Percentiles rank a stretch among this genome's conserved stretches.
Conservation (phyloP, 2,113 vertebrate genomes). For the Jacana jacana region DNA sequence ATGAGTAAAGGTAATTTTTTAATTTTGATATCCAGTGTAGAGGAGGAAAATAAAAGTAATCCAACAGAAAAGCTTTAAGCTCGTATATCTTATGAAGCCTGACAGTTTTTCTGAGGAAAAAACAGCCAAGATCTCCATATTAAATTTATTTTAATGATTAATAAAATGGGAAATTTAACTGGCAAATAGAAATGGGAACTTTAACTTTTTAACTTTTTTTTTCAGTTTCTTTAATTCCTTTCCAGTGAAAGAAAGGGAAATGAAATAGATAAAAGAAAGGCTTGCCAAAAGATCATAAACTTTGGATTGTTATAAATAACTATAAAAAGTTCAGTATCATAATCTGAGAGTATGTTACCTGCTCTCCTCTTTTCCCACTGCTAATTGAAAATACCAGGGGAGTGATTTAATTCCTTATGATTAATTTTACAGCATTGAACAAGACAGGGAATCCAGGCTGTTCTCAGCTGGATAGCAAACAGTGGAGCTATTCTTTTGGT, state of each 20-base stretch:
- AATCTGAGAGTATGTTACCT: neutral
- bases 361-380: neutral
- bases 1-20: neutral
- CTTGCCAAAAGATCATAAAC: conserved; percentile 1
- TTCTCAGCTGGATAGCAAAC: conserved; percentile 58
- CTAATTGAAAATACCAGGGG: neutral
- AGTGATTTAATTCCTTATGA: neutral
- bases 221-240: neutral
- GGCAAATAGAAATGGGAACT: neutral
- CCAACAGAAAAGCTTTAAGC: neutral
- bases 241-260: neutral
- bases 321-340: neutral
- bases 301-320: neutral
- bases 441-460: neutral
- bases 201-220: neutral
- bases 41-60: neutral
- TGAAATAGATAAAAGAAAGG: conserved; percentile 5
- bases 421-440: neutral
- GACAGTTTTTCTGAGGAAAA: neutral
- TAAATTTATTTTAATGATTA: neutral
- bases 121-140: neutral
- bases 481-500: conserved; percentile 53
- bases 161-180: neutral
- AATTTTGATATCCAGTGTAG: neutral
- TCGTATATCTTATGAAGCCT: neutral